Percentiles rank a stretch among this genome's conserved stretches.
These are phyloP conservation scores for Pardosa pseudoannulata DNA, from an alignment of 2,888 invertebrate species.

Conservation along the genomic window DNA sequence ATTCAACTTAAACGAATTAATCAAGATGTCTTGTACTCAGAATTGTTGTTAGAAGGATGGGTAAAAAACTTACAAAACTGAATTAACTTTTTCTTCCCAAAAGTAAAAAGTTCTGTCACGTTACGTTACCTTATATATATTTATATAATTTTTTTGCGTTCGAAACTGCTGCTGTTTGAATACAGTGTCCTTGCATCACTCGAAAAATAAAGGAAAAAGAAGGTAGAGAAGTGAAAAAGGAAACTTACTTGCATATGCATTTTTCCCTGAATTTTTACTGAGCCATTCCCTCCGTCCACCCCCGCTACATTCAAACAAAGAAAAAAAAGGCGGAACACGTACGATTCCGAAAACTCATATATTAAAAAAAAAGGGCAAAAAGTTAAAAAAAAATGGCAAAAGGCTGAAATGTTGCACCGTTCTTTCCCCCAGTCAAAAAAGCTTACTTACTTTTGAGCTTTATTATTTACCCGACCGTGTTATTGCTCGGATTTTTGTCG, in stretches of 20 bases:
- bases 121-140: too few species aligned
- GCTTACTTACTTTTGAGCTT: constrained; percentile 13
- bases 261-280: neutral
- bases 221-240: neutral
- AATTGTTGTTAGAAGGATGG: too few species aligned
- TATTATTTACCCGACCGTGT: constrained; percentile 2
- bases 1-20: too few species aligned
- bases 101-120: too few species aligned
- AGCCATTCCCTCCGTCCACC: neutral
- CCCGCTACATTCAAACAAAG: neutral
- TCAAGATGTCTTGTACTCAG: too few species aligned
- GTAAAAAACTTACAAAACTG: too few species aligned
- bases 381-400: too few species aligned
- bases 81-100: too few species aligned
- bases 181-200: too few species aligned
- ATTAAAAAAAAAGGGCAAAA: constrained; percentile 1
- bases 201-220: neutral
- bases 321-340: neutral
- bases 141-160: too few species aligned
- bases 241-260: neutral
- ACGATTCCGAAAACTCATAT: neutral
- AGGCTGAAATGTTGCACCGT: neutral
- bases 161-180: too few species aligned
- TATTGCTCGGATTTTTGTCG: constrained; percentile 17
- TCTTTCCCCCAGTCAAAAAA: neutral